These are phyloP conservation scores for Tanypteryx hageni DNA, from an alignment of 2,888 invertebrate genomes.

Conservation along the genomic window DNA sequence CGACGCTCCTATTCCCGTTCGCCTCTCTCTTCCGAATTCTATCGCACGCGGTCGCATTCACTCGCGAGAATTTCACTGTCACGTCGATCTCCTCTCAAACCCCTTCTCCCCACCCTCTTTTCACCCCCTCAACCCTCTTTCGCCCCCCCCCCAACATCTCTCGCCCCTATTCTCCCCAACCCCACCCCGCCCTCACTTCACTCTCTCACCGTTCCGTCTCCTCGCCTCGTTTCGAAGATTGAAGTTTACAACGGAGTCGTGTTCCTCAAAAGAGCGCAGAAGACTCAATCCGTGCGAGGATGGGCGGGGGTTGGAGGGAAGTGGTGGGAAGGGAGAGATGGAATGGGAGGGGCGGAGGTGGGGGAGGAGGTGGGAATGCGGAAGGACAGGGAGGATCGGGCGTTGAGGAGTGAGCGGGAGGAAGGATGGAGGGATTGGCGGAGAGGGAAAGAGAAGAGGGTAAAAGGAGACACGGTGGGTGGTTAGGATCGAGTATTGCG, in stretches of 20 bases:
- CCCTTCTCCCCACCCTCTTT: background rate
- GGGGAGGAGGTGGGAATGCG: background rate
- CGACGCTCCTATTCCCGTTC: too few species aligned
- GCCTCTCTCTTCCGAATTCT: too few species aligned
- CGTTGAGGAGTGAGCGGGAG: background rate
- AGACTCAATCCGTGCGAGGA: background rate
- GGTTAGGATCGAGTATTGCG: background rate
- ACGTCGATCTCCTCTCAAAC: too few species aligned
- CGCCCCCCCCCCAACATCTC: too few species aligned
- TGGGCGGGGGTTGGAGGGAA: conserved; percentile 5
- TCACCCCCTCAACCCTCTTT: background rate
- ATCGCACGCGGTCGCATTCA: too few species aligned
- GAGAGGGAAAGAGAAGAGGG: background rate
- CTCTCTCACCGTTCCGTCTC: background rate
- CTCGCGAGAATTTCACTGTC: too few species aligned
- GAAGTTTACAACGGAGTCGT: background rate
- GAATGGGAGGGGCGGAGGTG: conserved; percentile 4
- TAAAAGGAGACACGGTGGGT: background rate
- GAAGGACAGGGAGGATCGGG: background rate
- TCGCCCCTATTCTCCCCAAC: too few species aligned
- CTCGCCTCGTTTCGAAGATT: background rate
- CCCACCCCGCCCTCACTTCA: background rate
- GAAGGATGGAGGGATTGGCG: background rate
- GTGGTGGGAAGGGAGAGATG: background rate
- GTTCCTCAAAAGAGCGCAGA: background rate